phyloP scores from a whole-genome alignment of 2,113 vertebrate species.

The Cottus gobio region DNA sequence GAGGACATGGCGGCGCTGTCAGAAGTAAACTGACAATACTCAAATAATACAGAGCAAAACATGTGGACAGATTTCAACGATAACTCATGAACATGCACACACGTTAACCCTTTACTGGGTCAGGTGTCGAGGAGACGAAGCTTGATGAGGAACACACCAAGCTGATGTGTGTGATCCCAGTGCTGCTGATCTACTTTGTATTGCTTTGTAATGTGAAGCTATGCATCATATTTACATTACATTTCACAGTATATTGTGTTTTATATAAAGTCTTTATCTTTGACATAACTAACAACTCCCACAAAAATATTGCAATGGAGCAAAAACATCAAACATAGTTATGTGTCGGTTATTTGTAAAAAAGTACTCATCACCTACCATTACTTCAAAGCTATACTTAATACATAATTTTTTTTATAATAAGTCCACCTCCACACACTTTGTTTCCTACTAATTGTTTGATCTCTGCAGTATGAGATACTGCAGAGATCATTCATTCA shows the following conservation, averaged over 20 bases:
- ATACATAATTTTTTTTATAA: no score
- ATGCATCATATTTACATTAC: neutral
- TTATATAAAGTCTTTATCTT: neutral
- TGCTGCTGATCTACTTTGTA: neutral
- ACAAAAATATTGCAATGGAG: neutral
- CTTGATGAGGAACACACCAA: neutral
- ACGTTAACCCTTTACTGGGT: neutral
- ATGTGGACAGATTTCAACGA: neutral
- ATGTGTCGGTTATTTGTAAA: neutral
- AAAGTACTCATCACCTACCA: neutral
- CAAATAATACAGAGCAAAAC: slow-evolving; percentile 1
- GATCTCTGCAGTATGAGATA: neutral
- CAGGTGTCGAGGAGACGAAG: slow-evolving; percentile 25
- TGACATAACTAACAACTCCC: neutral
- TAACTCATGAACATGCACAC: neutral
- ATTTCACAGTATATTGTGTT: neutral
- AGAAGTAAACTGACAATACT: neutral
- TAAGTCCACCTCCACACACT: neutral
- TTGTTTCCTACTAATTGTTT: neutral
- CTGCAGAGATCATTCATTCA: no score
- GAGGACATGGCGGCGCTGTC: neutral
- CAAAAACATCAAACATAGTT: neutral
- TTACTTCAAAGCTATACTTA: neutral
- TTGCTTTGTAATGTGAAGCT: neutral
- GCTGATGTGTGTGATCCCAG: neutral